phyloP scores from a whole-genome alignment of 1,140 invertebrate species.

The Zeugodacus cucurbitae region DNA sequence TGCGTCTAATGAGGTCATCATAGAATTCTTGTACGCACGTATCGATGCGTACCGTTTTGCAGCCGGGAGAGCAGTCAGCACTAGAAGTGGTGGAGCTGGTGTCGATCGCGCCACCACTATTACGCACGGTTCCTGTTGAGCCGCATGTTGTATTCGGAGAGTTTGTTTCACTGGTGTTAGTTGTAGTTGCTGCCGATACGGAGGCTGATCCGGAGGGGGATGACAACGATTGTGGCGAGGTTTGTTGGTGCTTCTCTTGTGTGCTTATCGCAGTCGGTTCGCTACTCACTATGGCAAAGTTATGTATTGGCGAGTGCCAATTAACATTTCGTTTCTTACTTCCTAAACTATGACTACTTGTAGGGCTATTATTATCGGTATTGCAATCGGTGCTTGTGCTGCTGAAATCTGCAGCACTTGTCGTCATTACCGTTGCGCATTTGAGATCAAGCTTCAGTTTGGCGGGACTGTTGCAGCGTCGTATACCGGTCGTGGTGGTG shows the following conservation, averaged over 20 bases:
- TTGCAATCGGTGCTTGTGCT: conserved; percentile 35
- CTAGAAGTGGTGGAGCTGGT: conserved; percentile 13
- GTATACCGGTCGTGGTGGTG: conserved; percentile 44
- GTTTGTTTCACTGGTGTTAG: conserved; percentile 44
- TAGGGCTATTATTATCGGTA: background rate
- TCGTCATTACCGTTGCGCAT: background rate
- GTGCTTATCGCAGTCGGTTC: conserved; percentile 21
- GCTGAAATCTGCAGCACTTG: background rate
- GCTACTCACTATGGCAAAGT: conserved; percentile 47
- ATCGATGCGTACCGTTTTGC: conserved; percentile 45
- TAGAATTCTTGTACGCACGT: conserved; percentile 46
- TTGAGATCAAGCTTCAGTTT: conserved; percentile 44
- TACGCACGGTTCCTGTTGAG: background rate
- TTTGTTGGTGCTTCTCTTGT: conserved; percentile 46
- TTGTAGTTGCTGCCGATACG: conserved; percentile 1
- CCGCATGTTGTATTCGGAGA: conserved; percentile 21
- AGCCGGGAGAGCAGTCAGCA: conserved; percentile 10
- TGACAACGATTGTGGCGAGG: conserved; percentile 44
- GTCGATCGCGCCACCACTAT: background rate
- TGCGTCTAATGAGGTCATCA: conserved; percentile 42
- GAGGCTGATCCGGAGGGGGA: conserved; percentile 15
- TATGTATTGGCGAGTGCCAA: conserved; percentile 62
- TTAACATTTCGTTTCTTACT: conserved; percentile 63
- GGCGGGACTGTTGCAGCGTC: background rate
- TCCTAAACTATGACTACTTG: conserved; percentile 38